phyloP scores from a whole-genome alignment of 1,140 invertebrate genomes.

The Drosophila seguyi region DNA sequence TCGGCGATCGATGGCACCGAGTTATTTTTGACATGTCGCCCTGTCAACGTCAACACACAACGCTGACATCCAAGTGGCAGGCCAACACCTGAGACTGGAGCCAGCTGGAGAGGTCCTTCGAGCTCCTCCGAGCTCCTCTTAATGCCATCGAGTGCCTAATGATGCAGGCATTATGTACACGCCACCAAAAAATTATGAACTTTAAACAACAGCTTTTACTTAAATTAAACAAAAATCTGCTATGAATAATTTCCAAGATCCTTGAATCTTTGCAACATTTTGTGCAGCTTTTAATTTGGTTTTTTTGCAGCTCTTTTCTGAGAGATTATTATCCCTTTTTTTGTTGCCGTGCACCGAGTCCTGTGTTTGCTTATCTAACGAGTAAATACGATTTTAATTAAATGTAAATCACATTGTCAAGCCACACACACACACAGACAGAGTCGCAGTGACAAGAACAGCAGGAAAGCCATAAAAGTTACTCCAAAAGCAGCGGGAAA shows the following conservation, averaged over 20 bases:
- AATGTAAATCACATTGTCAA: conserved; percentile 83
- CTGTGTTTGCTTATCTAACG: conserved; percentile 77
- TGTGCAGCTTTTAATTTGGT: too few species aligned
- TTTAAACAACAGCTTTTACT: not conserved
- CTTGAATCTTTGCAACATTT: not conserved
- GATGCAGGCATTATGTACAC: conserved; percentile 27
- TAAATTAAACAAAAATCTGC: not conserved
- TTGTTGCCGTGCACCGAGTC: conserved; percentile 12
- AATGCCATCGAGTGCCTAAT: conserved; percentile 34
- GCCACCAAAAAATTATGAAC: not conserved
- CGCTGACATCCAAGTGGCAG: conserved; percentile 38
- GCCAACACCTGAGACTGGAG: conserved; percentile 37
- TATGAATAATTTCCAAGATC: not conserved
- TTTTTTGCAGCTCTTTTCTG: not conserved
- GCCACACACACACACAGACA: conserved; percentile 40
- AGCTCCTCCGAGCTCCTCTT: not conserved
- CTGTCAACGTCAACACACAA: conserved; percentile 45
- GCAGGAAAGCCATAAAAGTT: conserved; percentile 59
- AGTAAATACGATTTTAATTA: conserved; percentile 84
- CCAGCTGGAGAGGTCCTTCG: not conserved
- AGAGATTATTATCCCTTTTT: not conserved
- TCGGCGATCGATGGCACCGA: conserved; percentile 39
- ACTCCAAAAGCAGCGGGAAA: conserved; percentile 17
- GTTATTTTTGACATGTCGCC: conserved; percentile 45
- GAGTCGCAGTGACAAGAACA: not conserved